Base-by-base conservation (phyloP, 2,113 vertebrate species). In the Paratilapia polleni region DNA sequence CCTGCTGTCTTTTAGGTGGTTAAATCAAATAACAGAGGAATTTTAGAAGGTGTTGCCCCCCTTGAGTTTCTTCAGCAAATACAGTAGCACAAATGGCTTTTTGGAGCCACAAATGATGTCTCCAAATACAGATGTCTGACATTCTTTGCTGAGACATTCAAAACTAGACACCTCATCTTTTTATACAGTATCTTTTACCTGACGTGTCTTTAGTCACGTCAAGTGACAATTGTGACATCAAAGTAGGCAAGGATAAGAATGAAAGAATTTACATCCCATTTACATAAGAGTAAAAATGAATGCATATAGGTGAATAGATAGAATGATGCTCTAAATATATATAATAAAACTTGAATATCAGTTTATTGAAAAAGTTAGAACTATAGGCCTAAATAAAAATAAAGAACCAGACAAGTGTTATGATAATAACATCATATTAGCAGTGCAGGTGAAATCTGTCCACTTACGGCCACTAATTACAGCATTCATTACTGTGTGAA, bases 101-200 rank as follows among this genome's bases (percentile, higher is more conserved):
- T 24, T 11, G 5, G 28, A 41, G 11, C 22, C 49, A 34, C 1
- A 85, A 49, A 52, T 36, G 26, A 68, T 64, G 11, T 84, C 56
- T 52, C 1, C 62, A 22, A 43, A 66, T 43, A 82, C 31, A 49
- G 36, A 85, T 81, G 41, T 82, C 68, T 81, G 56, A 77, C 68
- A 26, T 14, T 41, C 7, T 43, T 3, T 52, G 41, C 10, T 47
- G 14, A 49, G 19, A 60, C 19, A 31, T 9, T 74, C 2, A 22
- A 76, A 78, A 64, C 78, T 52, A 28, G 15, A 76, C 10, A 56
- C 26, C 7, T 60, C 57, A 38, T 34, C 24, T 36, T 15, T 34
- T 49, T 47, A 26, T 19, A 8, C 7, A 79, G 60, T 15, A 24
- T 74, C 22, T 80, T 86, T 74, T 9, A 54, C 38, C 60, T 82